Percentiles rank a stretch among this genome's conserved stretches.
phyloP scores from a whole-genome alignment of 2,888 invertebrate species.

The Dicyrtomina minuta region DNA sequence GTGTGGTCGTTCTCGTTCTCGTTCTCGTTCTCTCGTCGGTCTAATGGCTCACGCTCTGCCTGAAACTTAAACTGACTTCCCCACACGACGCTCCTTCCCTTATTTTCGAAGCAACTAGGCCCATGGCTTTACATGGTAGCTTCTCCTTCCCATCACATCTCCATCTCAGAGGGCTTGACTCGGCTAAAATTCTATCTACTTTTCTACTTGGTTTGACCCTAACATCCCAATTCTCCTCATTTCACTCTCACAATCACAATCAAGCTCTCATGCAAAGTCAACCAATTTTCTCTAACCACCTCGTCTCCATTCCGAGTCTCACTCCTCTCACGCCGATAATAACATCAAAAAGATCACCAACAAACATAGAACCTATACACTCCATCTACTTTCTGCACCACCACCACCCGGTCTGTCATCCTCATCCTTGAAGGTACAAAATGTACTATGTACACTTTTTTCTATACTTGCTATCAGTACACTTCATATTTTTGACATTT shows the following conservation, averaged over 20 bases:
- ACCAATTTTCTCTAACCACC: constrained; percentile 26
- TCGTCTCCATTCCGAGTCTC: too few species aligned
- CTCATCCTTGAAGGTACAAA: too few species aligned
- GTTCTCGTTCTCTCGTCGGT: too few species aligned
- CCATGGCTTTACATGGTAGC: too few species aligned
- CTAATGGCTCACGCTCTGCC: constrained; percentile 39
- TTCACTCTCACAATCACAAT: constrained; percentile 28
- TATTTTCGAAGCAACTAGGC: constrained; percentile 1
- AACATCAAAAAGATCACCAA: too few species aligned
- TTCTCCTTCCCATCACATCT: background rate
- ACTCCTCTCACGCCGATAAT: constrained; percentile 23
- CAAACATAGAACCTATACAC: background rate
- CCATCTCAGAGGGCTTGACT: background rate
- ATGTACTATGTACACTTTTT: too few species aligned
- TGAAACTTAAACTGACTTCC: constrained; percentile 35
- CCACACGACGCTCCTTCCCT: constrained; percentile 1
- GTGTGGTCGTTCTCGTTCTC: background rate
- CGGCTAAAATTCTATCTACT: constrained; percentile 35
- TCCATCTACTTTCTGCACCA: background rate
- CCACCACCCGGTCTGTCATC: too few species aligned
- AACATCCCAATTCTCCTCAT: constrained; percentile 23
- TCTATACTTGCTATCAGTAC: too few species aligned
- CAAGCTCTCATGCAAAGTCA: constrained; percentile 29
- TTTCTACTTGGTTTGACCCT: constrained; percentile 49
- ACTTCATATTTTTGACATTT: too few species aligned